Conservation (phyloP, 2,888 invertebrate species). For the Phorcus lineatus region DNA sequence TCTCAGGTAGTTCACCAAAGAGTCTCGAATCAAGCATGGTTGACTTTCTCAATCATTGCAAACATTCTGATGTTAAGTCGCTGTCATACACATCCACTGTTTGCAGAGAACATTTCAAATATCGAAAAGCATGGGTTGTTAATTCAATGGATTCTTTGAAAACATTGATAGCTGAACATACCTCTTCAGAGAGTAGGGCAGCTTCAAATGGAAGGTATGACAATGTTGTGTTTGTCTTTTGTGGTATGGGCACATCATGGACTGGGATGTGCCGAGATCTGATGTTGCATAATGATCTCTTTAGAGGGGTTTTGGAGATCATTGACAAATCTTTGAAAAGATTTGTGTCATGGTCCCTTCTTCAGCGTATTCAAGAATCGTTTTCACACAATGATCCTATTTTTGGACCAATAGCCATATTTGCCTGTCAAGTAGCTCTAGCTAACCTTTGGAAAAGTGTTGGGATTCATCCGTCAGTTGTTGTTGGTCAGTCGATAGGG, state of each 20-base stretch:
- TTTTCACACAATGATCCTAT: slow-evolving; percentile 40
- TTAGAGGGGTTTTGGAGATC: slow-evolving; percentile 43
- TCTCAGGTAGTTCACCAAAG: slow-evolving; percentile 35
- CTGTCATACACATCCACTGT: slow-evolving; percentile 44
- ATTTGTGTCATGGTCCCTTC: slow-evolving; percentile 45
- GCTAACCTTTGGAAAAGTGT: slow-evolving; percentile 42
- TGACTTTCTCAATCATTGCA: slow-evolving; percentile 23
- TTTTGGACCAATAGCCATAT: slow-evolving; percentile 54
- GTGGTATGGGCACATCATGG: slow-evolving; percentile 66
- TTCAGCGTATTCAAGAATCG: slow-evolving; percentile 37
- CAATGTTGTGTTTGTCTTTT: slow-evolving; percentile 55
- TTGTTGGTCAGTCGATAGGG: slow-evolving; percentile 58
- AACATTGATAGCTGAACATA: neutral
- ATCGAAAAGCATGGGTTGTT: slow-evolving; percentile 30
- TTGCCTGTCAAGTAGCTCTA: slow-evolving; percentile 53
- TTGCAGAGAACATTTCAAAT: slow-evolving; percentile 41
- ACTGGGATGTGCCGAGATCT: slow-evolving; percentile 60
- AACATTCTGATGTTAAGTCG: slow-evolving; percentile 27
- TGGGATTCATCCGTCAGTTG: slow-evolving; percentile 42
- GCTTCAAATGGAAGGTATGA: neutral
- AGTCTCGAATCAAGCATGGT: slow-evolving; percentile 33
- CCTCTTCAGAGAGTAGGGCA: neutral
- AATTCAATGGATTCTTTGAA: neutral
- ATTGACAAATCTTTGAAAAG: slow-evolving; percentile 43
- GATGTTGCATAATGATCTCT: slow-evolving; percentile 40